Base-by-base conservation (phyloP, 2,888 invertebrate species). In the Bruchidius siliquastri region DNA sequence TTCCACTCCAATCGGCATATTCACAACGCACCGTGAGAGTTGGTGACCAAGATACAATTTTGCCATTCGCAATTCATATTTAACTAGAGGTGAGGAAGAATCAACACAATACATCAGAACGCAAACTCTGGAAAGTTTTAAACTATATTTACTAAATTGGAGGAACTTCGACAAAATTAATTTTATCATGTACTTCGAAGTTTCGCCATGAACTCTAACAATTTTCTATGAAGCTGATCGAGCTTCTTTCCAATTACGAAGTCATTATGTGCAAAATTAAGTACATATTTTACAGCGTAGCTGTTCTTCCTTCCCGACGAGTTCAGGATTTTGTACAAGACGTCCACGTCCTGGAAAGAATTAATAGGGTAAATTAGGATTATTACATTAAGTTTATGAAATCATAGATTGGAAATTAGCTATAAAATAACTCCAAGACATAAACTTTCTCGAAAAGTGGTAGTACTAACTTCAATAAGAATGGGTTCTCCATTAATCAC, bases 221-320 rank as follows among this genome's bases (percentile, higher is more conserved):
- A 49, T 66, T 49, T 69, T 30, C 71, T 72, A 4, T 72, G 22
- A 22, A 75, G 70, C 10, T 26, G 66, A n/a, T 75, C 69, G 20
- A 71, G 32, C 18, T 74, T 32, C 71, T 68, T 75, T n/a, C 32
- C 75, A 30, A 74, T 2, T 22, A 74, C 73, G 69, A 75, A 75
- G 67, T 75, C 74, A 20, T 75, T 75, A 69, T 75, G 75, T 2
- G 73, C 75, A 26, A 69, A 73, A 20, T 72, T 72, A 22, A 75
- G 71, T 1, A 69, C 10, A 69, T 21, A 20, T 22, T 49, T 49
- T 18, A 49, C 18, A 4, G 49, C 49, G 49, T 49, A 49, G 49
- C 49, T 13, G 8, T 13, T 13, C 13, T 13, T 49, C 1, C 49
- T 49, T 49, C 49, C 18, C 13, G 13, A 1, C 8, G 49, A 49